Conservation (phyloP, 1,140 invertebrate species). For the Drosophila repleta region DNA sequence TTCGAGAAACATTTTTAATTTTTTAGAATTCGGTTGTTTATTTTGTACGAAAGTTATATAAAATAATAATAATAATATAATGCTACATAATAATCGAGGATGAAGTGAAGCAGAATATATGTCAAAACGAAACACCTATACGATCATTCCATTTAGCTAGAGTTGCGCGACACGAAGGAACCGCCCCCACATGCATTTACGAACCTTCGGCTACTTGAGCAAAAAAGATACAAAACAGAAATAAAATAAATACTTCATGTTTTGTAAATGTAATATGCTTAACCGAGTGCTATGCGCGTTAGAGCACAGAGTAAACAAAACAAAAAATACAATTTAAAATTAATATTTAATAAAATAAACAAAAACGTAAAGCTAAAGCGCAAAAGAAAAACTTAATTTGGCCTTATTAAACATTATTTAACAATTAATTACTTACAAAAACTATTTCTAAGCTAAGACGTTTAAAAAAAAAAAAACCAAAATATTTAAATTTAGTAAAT, state of each 20-base stretch:
- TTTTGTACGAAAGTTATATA: slow-evolving; percentile 35
- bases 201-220: slow-evolving; percentile 69
- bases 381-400: slow-evolving; percentile 75
- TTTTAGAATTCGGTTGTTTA: slow-evolving; percentile 7
- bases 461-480: slow-evolving; percentile 36
- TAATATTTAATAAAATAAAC: slow-evolving; percentile 56
- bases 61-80: slow-evolving; percentile 1
- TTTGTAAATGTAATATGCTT: slow-evolving; percentile 43
- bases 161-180: slow-evolving; percentile 58
- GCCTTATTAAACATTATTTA: slow-evolving; percentile 82
- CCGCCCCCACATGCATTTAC: slow-evolving; percentile 64
- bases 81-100: slow-evolving; percentile 21
- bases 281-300: slow-evolving; percentile 1
- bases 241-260: slow-evolving; percentile 18
- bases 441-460: slow-evolving; percentile 51
- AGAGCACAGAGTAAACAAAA: slow-evolving; percentile 32
- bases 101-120: slow-evolving; percentile 15
- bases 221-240: slow-evolving; percentile 35
- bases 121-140: slow-evolving; percentile 61
- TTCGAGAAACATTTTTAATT: neutral
- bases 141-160: slow-evolving; percentile 79
- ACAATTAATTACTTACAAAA: slow-evolving; percentile 47
- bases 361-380: slow-evolving; percentile 44
- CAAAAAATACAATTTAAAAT: slow-evolving; percentile 37
- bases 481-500: slow-evolving; percentile 26